Base-by-base conservation (phyloP, 2,797 vertebrate species). In the Pristis pectinata region DNA sequence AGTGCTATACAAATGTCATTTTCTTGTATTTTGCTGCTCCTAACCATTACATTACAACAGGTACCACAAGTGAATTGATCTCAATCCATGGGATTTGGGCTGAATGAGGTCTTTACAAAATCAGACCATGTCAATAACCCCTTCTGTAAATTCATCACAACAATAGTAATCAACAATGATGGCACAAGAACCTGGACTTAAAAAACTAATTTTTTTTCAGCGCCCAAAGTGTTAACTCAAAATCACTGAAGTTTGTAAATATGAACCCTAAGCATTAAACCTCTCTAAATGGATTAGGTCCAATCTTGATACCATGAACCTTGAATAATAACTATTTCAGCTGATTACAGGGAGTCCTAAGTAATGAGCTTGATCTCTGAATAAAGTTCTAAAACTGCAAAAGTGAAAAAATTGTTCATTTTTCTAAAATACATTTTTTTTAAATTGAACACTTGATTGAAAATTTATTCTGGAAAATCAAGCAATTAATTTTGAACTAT, bases 271-370 rank as follows among this genome's bases (percentile, higher is more conserved):
- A 74, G 19, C 44, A 94, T n/a, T 41, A 94, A 74, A 34, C 44
- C 15, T 74, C 70, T 94, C 70, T 76, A 34, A 53, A 76, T 94
- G 27, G 70, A 53, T 76, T 94, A 72, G 70, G 17, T 49, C 27
- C 27, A 34, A 94, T 94, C 92, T 76, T 76, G 92, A 94, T 76
- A 94, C 27, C 10, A 30, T 76, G 92, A 74, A 76, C 70, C 92
- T 94, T 94, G 41, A 94, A 94, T 34, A 74, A 44, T 53, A 94
- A 94, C 70, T 37, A 94, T 72, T 94, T 94, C 64, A 94, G 44
- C 70, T 76, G 41, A 70, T 94, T 49, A 94, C 92, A 76, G 15
- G 0, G 70, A 94, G 44, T 94, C 94, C 92, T 76, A 49, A 34
- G 41, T 76, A 34, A 49, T 94, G 27, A 56, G 17, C 2, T 74